Conservation (phyloP, 2,797 vertebrate genomes). For the Typhlichthys subterraneus region DNA sequence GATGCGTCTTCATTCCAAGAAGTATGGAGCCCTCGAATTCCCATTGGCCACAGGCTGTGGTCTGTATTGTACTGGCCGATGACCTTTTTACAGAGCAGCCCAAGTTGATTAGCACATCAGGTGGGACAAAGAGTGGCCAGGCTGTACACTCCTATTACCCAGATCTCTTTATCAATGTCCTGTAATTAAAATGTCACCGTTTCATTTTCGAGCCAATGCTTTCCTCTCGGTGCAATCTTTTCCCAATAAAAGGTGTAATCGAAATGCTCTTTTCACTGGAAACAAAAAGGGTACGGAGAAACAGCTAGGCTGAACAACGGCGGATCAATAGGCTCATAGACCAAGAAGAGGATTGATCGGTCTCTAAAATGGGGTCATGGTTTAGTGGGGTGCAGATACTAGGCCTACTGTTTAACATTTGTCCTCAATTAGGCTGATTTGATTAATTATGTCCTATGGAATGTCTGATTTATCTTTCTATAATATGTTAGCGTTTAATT, state of each 20-base stretch:
- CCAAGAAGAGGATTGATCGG: slow-evolving; percentile 87
- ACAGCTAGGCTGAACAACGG: slow-evolving; percentile 72
- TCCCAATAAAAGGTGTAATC: slow-evolving; percentile 87
- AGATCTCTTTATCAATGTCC: slow-evolving; percentile 89
- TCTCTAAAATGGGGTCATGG: slow-evolving; percentile 91
- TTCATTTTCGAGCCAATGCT: slow-evolving; percentile 86
- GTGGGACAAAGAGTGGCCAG: slow-evolving; percentile 65
- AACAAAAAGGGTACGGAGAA: slow-evolving; percentile 69
- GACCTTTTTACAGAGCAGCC: slow-evolving; percentile 71
- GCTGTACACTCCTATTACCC: slow-evolving; percentile 74
- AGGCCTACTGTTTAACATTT: slow-evolving; percentile 94
- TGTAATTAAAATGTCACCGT: slow-evolving; percentile 97
- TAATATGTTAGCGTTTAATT: slow-evolving; percentile 26
- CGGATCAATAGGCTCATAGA: slow-evolving; percentile 84
- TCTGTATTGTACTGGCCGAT: slow-evolving; percentile 51
- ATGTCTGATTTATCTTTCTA: slow-evolving; percentile 81
- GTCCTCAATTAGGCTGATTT: slow-evolving; percentile 84
- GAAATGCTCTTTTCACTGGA: slow-evolving; percentile 85
- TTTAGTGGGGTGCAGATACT: slow-evolving; percentile 92
- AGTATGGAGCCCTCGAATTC: slow-evolving; percentile 47
- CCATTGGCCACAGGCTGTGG: slow-evolving; percentile 20
- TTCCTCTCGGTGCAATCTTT: slow-evolving; percentile 85
- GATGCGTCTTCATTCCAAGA: slow-evolving; percentile 72
- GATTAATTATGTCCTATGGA: slow-evolving; percentile 89
- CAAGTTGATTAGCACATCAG: slow-evolving; percentile 74